Evolutionary conservation across 2,797 vertebrate species (phyloP).

Genomic region (Falco biarmicus): DNA sequence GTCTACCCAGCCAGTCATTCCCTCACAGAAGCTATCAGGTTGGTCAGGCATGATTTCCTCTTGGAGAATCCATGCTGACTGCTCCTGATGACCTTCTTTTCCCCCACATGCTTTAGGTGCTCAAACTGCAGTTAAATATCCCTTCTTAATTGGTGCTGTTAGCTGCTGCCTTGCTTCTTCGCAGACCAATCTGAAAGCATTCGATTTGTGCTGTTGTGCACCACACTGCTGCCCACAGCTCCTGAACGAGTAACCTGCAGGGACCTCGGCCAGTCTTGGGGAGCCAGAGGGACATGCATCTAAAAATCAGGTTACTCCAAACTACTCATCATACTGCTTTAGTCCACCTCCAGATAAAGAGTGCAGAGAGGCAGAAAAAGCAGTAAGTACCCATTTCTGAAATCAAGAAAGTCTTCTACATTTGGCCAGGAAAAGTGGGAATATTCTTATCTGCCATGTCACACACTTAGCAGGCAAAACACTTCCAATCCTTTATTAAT

Average conservation of each 20-base stretch:
- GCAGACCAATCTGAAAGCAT: neutral
- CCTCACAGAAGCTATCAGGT: no score
- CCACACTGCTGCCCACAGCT: neutral
- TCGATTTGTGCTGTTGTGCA: neutral
- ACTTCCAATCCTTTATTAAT: neutral
- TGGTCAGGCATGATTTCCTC: no score
- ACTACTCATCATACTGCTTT: neutral
- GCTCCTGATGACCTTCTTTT: no score
- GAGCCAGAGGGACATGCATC: neutral
- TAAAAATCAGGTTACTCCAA: neutral
- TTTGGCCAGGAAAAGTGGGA: neutral
- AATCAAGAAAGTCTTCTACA: neutral
- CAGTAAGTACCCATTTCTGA: fast-evolving
- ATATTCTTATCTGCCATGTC: neutral
- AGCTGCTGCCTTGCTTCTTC: neutral
- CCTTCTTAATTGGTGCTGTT: neutral
- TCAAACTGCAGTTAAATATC: neutral
- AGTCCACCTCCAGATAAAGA: neutral
- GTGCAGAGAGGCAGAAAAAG: neutral
- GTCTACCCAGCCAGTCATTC: no score
- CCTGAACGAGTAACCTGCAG: fast-evolving
- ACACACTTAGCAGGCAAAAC: neutral
- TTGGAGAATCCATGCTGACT: no score
- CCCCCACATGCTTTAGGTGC: no score
- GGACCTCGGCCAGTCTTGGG: no score